Evolutionary conservation across 2,888 invertebrate species (phyloP), one percentile per base, ranked within the genome.

Genomic region (Harmothoe impar): DNA sequence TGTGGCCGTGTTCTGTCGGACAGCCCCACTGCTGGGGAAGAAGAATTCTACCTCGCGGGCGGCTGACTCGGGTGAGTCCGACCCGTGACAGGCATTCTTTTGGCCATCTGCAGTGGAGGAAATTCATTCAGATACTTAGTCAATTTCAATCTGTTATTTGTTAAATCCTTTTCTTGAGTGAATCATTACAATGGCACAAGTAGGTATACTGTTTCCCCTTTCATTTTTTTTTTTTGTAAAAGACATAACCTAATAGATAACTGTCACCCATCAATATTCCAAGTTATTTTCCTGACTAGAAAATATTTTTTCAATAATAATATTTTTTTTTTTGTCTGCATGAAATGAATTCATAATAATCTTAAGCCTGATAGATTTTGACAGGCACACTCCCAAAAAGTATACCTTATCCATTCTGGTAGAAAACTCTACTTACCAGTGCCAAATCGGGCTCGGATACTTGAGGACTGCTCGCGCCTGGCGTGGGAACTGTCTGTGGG

Each of bases 1-100:
- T 20, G 93, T 93, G 31, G 96, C 95, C 29, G 96, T 95, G 91
- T 95, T 95, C 56, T 92, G 92, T 15, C 94, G 91, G n/a, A 93
- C 93, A 10, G 94, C 92, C 31, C 93, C 94, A n/a, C 93, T 93
- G 12, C 92, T 92, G 0, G 96, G 96, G 93, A 96, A 96, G 94
- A 96, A 96, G 92, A 96, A 95, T 90, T 95, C 95, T 1, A 96
- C 90, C 92, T 96, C 96, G 81, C 95, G 91, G 10, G 94, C 94
- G 0, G 97, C 97, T 89, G 96, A 96, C 90, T 97, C 97, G 10
- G 96, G 94, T 90, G 96, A 96, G 88, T 96, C 95, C 0, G 98
- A 97, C 77, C 97, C 97, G 95, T 98, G 97, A 85, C 94, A 93
- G 1, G 95, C 95, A 93, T 95, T 95, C 92, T 92, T 92, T 52